Conservation (phyloP, 2,113 vertebrate genomes). For the Bubo scandiacus region DNA sequence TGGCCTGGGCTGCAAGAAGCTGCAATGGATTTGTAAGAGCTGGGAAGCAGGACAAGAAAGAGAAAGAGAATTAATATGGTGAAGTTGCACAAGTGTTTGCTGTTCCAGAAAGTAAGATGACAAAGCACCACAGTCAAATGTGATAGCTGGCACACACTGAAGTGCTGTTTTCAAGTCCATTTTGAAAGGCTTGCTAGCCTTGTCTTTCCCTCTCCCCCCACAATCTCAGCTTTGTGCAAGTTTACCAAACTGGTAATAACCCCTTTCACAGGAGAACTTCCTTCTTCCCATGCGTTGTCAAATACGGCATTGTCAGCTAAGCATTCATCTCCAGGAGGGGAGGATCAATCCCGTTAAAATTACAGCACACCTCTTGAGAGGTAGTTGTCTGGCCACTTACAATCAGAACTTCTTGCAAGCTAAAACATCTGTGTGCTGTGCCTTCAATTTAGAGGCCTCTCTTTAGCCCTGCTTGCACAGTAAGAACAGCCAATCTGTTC, state of each 20-base stretch:
- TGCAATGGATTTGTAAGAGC: slow-evolving; percentile 91
- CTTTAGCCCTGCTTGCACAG: neutral
- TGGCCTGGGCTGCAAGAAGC: slow-evolving; percentile 94
- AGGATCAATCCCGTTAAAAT: neutral
- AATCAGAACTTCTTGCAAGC: neutral
- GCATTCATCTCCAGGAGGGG: neutral
- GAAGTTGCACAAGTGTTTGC: neutral
- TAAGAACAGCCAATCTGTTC: neutral
- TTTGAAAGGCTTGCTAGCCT: neutral
- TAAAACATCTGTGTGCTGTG: neutral
- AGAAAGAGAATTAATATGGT: neutral
- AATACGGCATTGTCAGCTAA: neutral
- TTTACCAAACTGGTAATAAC: neutral
- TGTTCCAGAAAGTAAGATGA: neutral
- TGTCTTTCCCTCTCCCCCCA: neutral
- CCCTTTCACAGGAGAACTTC: neutral
- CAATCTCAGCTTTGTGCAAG: neutral
- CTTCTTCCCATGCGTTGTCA: neutral
- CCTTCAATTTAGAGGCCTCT: neutral
- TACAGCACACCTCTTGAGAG: neutral
- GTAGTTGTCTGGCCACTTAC: neutral
- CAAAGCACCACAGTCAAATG: neutral
- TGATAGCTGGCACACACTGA: neutral
- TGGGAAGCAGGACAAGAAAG: slow-evolving; percentile 25
- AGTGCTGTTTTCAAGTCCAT: neutral